Conservation (phyloP, 2,888 invertebrate species). For the Heliconius sara region DNA sequence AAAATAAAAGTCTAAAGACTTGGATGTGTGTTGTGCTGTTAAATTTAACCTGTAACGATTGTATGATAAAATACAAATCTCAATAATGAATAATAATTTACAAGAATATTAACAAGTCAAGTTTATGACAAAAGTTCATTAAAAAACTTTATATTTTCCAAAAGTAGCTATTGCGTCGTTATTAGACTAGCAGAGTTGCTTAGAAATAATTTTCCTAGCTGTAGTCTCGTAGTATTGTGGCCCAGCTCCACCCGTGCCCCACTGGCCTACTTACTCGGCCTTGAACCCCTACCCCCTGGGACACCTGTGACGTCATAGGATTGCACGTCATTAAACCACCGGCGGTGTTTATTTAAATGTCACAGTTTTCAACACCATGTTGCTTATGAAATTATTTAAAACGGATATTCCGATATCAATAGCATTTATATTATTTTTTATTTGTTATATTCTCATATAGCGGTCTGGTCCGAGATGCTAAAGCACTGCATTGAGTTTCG, state of each 20-base stretch:
- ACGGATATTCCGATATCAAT: no score
- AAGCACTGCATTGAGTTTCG: no score
- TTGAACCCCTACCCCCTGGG: constrained; percentile 71
- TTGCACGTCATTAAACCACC: constrained; percentile 26
- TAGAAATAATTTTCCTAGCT: constrained; percentile 35
- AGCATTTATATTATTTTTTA: no score
- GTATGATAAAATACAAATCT: not conserved
- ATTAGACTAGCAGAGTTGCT: constrained; percentile 14
- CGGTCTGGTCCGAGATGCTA: no score
- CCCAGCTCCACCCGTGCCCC: constrained; percentile 69
- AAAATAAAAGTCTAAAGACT: no score
- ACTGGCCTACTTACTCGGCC: constrained; percentile 79
- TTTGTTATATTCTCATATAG: no score
- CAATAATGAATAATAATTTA: not conserved
- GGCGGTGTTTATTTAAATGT: not conserved
- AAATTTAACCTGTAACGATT: no score
- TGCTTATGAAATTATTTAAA: not conserved
- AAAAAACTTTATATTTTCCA: not conserved
- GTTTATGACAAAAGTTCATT: not conserved
- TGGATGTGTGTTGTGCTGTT: no score
- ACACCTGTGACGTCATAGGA: constrained; percentile 70
- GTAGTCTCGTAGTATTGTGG: constrained; percentile 51
- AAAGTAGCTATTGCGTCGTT: constrained; percentile 4
- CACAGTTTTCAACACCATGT: not conserved
- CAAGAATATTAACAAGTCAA: not conserved